Evolutionary conservation across 2,113 vertebrate genomes (phyloP), one percentile per base, ranked within the genome.

Genomic region (Carassius gibelio): DNA sequence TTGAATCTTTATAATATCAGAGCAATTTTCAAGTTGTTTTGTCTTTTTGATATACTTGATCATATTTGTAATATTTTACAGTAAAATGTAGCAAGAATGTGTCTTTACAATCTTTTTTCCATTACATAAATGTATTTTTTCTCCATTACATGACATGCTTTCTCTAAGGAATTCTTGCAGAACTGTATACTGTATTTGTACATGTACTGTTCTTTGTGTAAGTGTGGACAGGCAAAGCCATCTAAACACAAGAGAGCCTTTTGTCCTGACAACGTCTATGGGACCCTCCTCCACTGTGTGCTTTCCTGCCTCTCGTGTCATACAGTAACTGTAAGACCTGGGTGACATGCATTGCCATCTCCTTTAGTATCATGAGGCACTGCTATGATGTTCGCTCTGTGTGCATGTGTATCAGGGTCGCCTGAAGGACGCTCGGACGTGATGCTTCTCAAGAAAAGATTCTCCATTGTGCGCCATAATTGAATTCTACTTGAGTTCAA

Each of bases 381-480:
- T 42, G 48, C 52, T 72, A 71, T 75, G 66, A 64, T 57, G 71
- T 57, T 69, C 34, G 77, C 84, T 82, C 72, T 82, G 45, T 78
- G 26, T 45, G 38, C 3, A 4, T 61, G 38, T 6, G 57, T 26
- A 21, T 87, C 79, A 62, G 55, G 69, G 68, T 84, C 38, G 38
- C 78, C 48, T 36, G 38, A 75, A 75, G 48, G 36, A 76, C 52
- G 48, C 45, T 19, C 55, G 14, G 26, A 85, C 21, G 14, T 81
- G 50, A 74, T n/a, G 19, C 42, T 85, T 62, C 81, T 61, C 78
- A n/a, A 77, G 42, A 23, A 62, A 81, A 83, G 75, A 72, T 85
- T 59, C 59, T 68, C 77, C 75, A 84, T 87, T 90, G 88, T 89
- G 77, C 34, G 42, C 62, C 86, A 13, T 85, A 85, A 82, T 85